Evolutionary conservation across 2,113 vertebrate genomes (phyloP).

Genomic region (Gavialis gangeticus): DNA sequence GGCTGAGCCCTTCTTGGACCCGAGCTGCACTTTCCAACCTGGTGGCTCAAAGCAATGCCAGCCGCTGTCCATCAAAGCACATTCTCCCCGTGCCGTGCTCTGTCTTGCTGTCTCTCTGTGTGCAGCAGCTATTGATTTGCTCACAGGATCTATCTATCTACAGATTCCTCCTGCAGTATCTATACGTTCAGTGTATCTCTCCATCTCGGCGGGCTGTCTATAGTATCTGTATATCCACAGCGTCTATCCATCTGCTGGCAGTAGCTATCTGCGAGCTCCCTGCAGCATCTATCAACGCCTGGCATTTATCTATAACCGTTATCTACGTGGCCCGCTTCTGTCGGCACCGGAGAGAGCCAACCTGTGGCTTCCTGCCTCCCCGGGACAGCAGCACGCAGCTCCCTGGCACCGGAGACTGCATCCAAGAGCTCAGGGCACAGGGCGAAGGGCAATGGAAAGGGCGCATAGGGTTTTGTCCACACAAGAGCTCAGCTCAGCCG

Average conservation of each 20-base stretch:
- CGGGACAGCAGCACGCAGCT: too few species aligned
- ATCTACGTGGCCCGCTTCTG: not conserved
- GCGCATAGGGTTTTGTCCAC: not conserved
- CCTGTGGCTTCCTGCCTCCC: too few species aligned
- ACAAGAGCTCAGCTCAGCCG: not conserved
- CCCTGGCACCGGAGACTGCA: too few species aligned
- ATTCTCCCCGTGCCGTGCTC: constrained; percentile 32
- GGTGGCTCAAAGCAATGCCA: not conserved
- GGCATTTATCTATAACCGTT: not conserved
- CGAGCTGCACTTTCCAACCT: not conserved
- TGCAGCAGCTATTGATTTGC: constrained; percentile 65
- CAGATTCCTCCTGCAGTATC: constrained; percentile 38
- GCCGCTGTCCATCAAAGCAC: not conserved
- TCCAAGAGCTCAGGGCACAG: not conserved
- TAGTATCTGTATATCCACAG: constrained; percentile 25
- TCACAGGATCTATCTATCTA: constrained; percentile 34
- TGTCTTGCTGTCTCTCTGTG: constrained; percentile 58
- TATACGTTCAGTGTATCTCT: constrained; percentile 62
- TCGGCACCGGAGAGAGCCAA: too few species aligned
- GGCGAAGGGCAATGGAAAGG: not conserved
- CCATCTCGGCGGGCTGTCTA: constrained; percentile 18
- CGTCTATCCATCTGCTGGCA: not conserved
- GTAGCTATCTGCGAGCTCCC: not conserved
- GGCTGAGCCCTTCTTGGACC: not conserved
- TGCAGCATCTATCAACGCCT: not conserved